Conservation (phyloP, 2,113 vertebrate species). For the Sylvilagus bachmani region DNA sequence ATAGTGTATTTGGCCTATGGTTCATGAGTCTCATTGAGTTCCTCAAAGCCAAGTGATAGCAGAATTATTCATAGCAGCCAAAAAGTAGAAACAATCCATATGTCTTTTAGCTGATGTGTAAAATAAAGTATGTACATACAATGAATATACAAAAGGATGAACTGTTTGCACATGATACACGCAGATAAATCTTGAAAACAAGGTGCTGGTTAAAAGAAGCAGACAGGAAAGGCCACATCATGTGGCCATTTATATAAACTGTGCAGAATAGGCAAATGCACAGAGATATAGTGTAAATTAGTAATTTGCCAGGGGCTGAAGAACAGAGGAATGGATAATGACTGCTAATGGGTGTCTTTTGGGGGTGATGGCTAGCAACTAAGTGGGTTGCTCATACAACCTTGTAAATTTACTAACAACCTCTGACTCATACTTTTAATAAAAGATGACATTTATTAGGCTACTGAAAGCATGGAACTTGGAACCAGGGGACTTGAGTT, state of each 20-base stretch:
- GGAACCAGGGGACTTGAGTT: neutral
- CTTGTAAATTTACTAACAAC: neutral
- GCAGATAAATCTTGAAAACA: constrained; percentile 19
- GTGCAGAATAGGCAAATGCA: neutral
- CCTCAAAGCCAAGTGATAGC: neutral
- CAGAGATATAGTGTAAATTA: neutral
- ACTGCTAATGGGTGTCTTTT: neutral
- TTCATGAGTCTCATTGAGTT: neutral
- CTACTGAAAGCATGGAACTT: neutral
- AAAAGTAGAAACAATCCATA: neutral
- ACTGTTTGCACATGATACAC: neutral
- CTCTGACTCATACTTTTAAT: neutral
- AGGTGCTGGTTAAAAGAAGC: neutral
- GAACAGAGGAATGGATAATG: neutral
- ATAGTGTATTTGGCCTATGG: neutral
- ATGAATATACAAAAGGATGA: neutral
- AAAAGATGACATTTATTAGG: neutral
- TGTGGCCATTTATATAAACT: neutral
- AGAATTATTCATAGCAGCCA: neutral
- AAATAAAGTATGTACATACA: neutral
- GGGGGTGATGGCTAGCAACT: neutral
- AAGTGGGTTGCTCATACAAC: neutral
- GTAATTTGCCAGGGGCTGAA: neutral
- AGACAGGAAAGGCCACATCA: neutral
- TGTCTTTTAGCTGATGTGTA: neutral